Conservation (phyloP, 2,797 vertebrate genomes). For the Sebastes miniatus region DNA sequence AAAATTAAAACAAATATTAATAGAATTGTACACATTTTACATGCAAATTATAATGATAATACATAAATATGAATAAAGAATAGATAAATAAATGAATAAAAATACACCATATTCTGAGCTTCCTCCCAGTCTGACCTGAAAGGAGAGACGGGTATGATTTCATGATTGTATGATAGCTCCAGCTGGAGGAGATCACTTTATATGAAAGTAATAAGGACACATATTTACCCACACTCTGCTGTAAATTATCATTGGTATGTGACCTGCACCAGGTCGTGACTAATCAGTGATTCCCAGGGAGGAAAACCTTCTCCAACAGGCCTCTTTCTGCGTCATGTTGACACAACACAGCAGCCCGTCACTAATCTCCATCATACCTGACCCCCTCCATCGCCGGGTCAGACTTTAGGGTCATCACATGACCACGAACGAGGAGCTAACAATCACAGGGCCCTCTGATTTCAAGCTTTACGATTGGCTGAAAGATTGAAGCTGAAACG, state of each 20-base stretch:
- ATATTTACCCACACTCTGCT: background rate
- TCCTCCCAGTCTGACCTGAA: conserved; percentile 12
- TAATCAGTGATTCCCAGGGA: conserved; percentile 14
- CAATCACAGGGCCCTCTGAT: conserved; percentile 15
- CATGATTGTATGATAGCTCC: background rate
- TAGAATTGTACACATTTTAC: fast-evolving
- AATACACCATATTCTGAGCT: too few relatives aligned
- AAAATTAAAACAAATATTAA: too few relatives aligned
- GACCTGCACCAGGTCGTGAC: conserved; percentile 15
- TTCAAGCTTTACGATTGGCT: conserved; percentile 18
- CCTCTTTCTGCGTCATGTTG: conserved; percentile 58
- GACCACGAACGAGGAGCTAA: conserved; percentile 55
- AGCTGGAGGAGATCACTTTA: background rate
- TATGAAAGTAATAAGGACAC: background rate
- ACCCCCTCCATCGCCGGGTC: conserved; percentile 50
- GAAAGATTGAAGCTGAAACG: background rate
- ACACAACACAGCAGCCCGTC: conserved; percentile 65
- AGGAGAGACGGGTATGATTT: background rate
- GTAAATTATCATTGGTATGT: background rate
- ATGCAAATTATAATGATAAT: too few relatives aligned
- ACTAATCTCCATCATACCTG: conserved; percentile 71
- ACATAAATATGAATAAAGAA: fast-evolving
- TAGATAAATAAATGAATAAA: too few relatives aligned
- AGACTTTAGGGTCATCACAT: conserved; percentile 56
- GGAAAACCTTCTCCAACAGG: conserved; percentile 31